Evolutionary conservation across 1,140 invertebrate species (phyloP).

Genomic region (Notospermus geniculatus): DNA sequence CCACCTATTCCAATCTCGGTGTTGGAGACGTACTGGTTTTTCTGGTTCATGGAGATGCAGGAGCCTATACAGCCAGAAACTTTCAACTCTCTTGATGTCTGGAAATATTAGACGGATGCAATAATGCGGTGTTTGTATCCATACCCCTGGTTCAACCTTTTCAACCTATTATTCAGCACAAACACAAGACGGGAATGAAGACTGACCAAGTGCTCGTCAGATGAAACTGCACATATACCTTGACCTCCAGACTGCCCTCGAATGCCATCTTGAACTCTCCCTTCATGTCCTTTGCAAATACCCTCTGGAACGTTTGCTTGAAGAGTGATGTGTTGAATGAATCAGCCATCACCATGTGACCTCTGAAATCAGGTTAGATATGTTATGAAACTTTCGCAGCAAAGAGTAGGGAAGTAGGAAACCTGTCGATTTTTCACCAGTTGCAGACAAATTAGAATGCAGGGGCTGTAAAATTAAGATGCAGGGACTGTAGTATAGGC

Average conservation of each 20-base stretch:
- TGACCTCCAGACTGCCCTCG: slow-evolving; percentile 94
- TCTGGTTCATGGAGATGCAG: slow-evolving; percentile 90
- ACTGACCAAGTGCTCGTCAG: no score
- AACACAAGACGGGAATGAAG: no score
- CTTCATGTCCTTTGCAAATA: slow-evolving; percentile 91
- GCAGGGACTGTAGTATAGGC: slow-evolving; percentile 21
- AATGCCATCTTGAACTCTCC: slow-evolving; percentile 97
- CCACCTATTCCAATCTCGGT: slow-evolving; percentile 92
- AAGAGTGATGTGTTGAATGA: slow-evolving; percentile 98
- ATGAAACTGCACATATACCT: slow-evolving; percentile 58
- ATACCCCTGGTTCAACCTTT: background rate
- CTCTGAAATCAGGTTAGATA: slow-evolving; percentile 68
- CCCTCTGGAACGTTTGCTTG: slow-evolving; percentile 97
- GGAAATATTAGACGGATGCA: slow-evolving; percentile 39
- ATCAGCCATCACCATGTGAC: slow-evolving; percentile 99
- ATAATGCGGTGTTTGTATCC: no score
- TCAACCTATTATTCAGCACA: background rate
- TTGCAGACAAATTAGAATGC: no score
- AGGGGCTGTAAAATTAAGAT: no score
- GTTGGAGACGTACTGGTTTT: slow-evolving; percentile 86
- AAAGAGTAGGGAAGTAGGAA: no score
- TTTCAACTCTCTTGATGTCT: slow-evolving; percentile 64
- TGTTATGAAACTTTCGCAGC: no score
- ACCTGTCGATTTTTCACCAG: no score
- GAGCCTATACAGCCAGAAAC: slow-evolving; percentile 94